Conservation (phyloP, 2,113 vertebrate genomes). For the Cyanoramphus novaezelandiae region DNA sequence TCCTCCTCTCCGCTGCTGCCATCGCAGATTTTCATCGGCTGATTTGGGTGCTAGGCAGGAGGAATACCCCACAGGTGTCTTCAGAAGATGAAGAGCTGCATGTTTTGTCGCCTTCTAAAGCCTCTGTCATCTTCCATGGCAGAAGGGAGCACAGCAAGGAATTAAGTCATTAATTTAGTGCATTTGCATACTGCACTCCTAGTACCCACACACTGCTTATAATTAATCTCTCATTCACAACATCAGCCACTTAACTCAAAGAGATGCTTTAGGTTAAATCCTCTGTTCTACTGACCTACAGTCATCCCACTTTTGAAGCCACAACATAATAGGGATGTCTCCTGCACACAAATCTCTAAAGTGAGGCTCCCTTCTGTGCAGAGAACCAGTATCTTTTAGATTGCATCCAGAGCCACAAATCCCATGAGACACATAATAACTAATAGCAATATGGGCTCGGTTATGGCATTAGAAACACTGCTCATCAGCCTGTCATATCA, state of each 20-base stretch:
- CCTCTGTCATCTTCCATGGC: not conserved
- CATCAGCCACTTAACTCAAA: not conserved
- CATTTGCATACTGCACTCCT: not conserved
- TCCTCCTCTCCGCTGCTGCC: not conserved
- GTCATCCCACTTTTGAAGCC: not conserved
- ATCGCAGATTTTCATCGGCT: not conserved
- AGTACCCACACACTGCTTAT: not conserved
- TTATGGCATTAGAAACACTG: not conserved
- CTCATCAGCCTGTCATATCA: not conserved
- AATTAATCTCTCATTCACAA: not conserved
- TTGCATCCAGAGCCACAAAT: not conserved
- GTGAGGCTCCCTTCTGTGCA: not conserved
- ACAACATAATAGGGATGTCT: not conserved
- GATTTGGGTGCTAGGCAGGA: not conserved
- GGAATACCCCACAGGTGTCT: not conserved
- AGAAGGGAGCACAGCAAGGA: not conserved
- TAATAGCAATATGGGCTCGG: rapidly evolving
- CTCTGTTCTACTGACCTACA: not conserved
- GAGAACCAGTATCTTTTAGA: not conserved
- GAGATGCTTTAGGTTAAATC: not conserved
- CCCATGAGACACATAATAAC: rapidly evolving
- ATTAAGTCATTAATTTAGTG: not conserved
- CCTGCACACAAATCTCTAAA: not conserved
- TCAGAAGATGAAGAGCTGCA: not conserved
- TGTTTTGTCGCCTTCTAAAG: not conserved